Evolutionary conservation across 2,797 vertebrate genomes (phyloP).

Genomic region (Telmatherina bonti): DNA sequence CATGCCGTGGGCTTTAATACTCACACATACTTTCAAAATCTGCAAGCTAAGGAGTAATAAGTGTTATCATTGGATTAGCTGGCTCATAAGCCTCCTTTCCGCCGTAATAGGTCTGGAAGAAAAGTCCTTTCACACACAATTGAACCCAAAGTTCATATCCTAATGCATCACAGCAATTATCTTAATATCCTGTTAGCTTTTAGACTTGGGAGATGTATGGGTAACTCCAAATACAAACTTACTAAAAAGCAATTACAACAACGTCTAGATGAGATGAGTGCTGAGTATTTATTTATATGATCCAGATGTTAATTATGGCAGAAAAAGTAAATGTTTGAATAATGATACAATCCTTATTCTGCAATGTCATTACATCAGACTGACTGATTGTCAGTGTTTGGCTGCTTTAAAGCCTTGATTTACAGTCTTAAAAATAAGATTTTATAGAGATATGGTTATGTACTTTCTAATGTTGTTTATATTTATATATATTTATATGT

Average conservation of each 20-base stretch:
- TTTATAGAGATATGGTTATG: not conserved
- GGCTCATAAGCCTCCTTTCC: constrained; percentile 67
- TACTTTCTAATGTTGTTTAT: not conserved
- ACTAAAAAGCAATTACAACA: constrained; percentile 15
- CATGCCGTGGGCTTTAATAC: constrained; percentile 17
- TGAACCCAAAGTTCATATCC: constrained; percentile 70
- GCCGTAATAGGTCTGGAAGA: constrained; percentile 65
- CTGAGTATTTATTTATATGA: not conserved
- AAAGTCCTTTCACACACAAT: constrained; percentile 71
- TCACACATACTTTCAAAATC: constrained; percentile 50
- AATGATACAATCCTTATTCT: not conserved
- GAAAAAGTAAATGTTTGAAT: not conserved
- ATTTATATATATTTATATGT: not conserved
- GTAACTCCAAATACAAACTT: constrained; percentile 22
- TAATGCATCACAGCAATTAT: constrained; percentile 43
- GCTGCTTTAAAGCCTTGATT: not conserved
- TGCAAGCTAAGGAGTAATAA: constrained; percentile 62
- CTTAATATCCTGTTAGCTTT: constrained; percentile 54
- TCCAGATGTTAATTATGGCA: not conserved
- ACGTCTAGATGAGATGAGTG: not conserved
- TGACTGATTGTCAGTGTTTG: not conserved
- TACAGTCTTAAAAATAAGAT: not conserved
- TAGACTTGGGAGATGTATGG: constrained; percentile 20
- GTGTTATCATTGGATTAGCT: constrained; percentile 76
- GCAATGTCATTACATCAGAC: not conserved